Conservation (phyloP, 2,888 invertebrate genomes). For the Bembecia ichneumoniformis region DNA sequence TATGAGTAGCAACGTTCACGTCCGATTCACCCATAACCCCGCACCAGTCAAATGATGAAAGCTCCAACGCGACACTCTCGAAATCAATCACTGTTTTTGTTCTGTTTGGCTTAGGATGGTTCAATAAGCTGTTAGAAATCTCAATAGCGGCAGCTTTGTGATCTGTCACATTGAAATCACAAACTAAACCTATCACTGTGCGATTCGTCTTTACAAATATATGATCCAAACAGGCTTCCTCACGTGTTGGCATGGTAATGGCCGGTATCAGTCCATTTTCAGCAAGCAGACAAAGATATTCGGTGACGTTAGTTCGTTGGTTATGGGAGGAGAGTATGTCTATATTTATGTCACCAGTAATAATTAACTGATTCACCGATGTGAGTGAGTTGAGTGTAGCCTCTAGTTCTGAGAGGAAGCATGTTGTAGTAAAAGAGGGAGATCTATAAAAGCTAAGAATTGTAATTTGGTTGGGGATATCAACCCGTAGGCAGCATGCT, state of each 20-base stretch:
- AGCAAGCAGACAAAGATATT: not conserved
- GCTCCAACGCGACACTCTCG: not conserved
- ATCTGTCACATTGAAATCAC: not conserved
- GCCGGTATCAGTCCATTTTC: not conserved
- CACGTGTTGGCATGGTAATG: not conserved
- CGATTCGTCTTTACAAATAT: not conserved
- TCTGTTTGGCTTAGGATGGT: not conserved
- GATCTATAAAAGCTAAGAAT: slow-evolving; percentile 1
- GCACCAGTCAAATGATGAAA: not conserved
- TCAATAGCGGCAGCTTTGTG: not conserved
- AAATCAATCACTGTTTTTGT: not conserved
- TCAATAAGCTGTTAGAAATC: not conserved
- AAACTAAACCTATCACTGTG: not conserved
- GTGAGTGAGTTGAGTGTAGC: not conserved
- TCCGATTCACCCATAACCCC: too few relatives aligned
- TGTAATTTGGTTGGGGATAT: not conserved
- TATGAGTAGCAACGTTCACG: not conserved
- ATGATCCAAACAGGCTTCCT: not conserved
- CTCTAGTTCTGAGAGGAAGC: not conserved
- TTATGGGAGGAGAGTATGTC: not conserved
- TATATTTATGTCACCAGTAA: not conserved
- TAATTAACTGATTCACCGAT: not conserved
- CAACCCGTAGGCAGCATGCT: not conserved
- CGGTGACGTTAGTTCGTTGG: not conserved
- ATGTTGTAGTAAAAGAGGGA: not conserved